Evolutionary conservation across 2,113 vertebrate species (phyloP).

Genomic region (Gymnobelideus leadbeateri): DNA sequence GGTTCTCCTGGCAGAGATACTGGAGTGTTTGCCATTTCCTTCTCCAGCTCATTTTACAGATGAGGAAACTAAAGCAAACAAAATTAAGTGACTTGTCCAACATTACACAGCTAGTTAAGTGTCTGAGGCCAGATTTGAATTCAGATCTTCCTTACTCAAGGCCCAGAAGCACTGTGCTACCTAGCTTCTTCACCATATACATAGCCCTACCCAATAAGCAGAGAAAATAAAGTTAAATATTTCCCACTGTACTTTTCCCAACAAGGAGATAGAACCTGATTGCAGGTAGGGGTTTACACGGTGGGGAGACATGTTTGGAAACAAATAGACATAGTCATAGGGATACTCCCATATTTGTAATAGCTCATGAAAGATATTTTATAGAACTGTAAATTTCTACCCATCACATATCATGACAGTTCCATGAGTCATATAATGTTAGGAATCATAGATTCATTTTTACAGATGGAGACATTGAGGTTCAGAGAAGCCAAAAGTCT

Average conservation of each 20-base stretch:
- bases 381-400: background rate
- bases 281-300: background rate
- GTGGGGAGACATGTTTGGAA: background rate
- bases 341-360: background rate
- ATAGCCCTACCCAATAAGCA: background rate
- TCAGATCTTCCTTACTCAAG: too few species aligned
- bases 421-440: background rate
- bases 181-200: background rate
- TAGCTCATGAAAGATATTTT: background rate
- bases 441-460: background rate
- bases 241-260: background rate
- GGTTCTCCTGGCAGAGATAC: background rate
- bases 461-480: background rate
- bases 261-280: background rate
- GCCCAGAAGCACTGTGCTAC: background rate
- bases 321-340: background rate
- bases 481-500: background rate
- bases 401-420: background rate
- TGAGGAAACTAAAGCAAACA: background rate
- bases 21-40: background rate
- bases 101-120: background rate
- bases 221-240: background rate
- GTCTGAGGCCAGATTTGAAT: background rate
- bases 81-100: background rate
- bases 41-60: background rate